These are phyloP conservation scores for Silurus asotus DNA, from an alignment of 2,113 vertebrate genomes.

Conservation along the genomic window DNA sequence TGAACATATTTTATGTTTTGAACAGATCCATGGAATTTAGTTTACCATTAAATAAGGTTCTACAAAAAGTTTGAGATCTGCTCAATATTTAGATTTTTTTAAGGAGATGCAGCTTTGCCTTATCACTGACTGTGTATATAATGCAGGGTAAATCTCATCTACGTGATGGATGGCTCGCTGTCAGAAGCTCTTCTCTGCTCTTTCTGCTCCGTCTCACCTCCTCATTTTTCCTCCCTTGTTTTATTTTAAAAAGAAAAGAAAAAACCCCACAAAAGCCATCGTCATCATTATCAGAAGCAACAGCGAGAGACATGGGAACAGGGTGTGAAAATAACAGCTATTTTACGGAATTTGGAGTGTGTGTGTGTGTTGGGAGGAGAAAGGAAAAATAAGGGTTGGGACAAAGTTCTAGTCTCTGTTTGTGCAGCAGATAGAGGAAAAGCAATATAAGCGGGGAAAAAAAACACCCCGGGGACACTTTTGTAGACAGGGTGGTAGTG, in stretches of 20 bases:
- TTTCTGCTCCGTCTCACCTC: constrained; percentile 11
- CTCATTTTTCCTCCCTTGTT: neutral
- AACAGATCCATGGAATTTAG: neutral
- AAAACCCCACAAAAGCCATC: neutral
- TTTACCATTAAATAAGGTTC: neutral
- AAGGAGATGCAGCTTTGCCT: neutral
- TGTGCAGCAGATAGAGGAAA: neutral
- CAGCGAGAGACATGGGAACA: neutral
- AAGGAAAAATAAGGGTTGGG: neutral
- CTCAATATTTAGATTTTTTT: neutral
- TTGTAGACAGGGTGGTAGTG: neutral
- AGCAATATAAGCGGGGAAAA: neutral
- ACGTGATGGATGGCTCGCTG: constrained; percentile 15
- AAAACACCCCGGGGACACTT: neutral
- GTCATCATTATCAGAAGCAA: neutral
- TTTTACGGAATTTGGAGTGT: constrained; percentile 8
- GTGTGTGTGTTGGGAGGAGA: neutral
- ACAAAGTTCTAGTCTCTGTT: neutral
- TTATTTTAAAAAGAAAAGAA: constrained; percentile 2
- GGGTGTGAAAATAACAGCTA: constrained; percentile 1
- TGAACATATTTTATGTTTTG: neutral
- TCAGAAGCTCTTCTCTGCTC: constrained; percentile 9
- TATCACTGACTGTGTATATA: constrained; percentile 6
- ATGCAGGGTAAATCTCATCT: neutral
- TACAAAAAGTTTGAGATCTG: neutral